Percentiles rank a stretch among this genome's conserved stretches.
Conservation (phyloP, 2,797 vertebrate species). For the Arvicola amphibius region DNA sequence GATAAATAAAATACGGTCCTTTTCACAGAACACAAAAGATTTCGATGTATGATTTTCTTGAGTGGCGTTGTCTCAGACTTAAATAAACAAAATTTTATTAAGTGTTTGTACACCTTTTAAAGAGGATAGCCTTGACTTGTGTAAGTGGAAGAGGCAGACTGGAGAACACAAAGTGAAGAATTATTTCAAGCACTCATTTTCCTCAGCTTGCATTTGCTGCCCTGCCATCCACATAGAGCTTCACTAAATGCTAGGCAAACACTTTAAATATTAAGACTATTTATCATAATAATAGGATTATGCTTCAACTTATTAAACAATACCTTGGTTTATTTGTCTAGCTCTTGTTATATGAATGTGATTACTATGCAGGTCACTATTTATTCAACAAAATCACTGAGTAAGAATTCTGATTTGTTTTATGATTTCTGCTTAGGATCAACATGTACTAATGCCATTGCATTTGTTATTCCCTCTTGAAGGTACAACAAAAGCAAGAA, state of each 20-base stretch:
- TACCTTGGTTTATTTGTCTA: slow-evolving; percentile 22
- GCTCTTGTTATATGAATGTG: slow-evolving; percentile 32
- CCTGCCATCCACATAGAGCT: neutral
- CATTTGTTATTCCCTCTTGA: neutral
- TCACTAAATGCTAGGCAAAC: slow-evolving; percentile 6
- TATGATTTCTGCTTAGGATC: neutral
- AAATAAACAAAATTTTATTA: slow-evolving; percentile 5
- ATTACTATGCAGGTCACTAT: neutral
- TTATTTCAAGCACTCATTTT: neutral
- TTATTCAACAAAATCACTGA: neutral
- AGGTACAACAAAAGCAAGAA: slow-evolving; percentile 14
- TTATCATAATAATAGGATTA: slow-evolving; percentile 13
- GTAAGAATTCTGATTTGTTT: neutral
- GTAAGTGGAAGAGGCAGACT: neutral
- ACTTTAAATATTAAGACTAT: slow-evolving; percentile 12
- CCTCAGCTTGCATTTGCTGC: neutral
- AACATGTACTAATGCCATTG: neutral
- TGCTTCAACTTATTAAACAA: neutral
- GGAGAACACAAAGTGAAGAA: neutral
- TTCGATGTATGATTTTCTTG: neutral
- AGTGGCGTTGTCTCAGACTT: slow-evolving; percentile 24
- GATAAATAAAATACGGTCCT: neutral
- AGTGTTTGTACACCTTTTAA: neutral
- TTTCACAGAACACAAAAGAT: neutral
- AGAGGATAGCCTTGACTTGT: neutral